Percentiles rank a stretch among this genome's conserved stretches.
phyloP scores from a whole-genome alignment of 2,113 vertebrate species.

The Sinosuthora webbiana region DNA sequence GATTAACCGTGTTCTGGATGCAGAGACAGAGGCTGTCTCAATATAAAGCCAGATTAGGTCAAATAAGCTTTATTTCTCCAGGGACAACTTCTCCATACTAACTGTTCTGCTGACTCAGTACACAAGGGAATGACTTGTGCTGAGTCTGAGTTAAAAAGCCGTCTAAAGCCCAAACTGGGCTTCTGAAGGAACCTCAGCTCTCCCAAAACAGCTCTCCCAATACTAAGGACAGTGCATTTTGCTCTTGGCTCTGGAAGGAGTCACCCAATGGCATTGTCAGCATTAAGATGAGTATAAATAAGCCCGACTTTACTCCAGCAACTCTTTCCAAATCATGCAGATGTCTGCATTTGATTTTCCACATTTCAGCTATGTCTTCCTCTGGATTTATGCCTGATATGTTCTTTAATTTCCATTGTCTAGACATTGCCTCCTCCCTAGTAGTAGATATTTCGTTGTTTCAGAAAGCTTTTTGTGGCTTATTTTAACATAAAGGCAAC shows the following conservation, averaged over 20 bases:
- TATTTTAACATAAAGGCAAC: background rate
- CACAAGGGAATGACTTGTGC: background rate
- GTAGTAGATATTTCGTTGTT: background rate
- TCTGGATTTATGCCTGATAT: background rate
- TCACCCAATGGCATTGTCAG: background rate
- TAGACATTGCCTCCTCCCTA: background rate
- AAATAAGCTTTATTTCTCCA: background rate
- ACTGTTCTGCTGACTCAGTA: background rate
- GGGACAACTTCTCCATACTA: background rate
- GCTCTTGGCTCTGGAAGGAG: background rate
- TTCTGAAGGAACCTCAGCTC: background rate
- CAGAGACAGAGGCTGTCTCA: background rate
- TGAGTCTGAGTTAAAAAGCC: background rate
- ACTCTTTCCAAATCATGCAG: background rate
- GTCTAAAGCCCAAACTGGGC: background rate
- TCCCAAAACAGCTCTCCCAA: too few relatives aligned
- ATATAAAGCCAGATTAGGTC: background rate
- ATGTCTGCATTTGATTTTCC: background rate
- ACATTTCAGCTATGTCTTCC: background rate
- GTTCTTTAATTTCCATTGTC: background rate
- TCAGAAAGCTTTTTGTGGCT: background rate
- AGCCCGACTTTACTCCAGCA: background rate
- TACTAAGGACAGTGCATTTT: background rate
- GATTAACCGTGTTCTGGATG: background rate
- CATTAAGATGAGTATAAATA: background rate